phyloP scores from a whole-genome alignment of 2,797 vertebrate species.

The Urosaurus nigricauda region DNA sequence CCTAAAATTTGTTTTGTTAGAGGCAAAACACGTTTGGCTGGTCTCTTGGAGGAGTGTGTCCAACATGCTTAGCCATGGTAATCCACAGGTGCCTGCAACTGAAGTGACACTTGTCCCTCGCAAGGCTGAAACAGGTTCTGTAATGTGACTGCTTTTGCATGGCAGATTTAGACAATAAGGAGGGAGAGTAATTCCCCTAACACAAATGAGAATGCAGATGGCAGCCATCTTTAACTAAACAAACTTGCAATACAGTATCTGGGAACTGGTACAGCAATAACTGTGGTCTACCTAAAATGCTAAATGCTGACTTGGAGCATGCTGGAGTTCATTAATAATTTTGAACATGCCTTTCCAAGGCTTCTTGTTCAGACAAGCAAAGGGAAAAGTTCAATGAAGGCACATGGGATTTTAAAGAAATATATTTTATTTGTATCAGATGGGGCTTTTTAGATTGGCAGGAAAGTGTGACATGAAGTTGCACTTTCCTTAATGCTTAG shows the following conservation, averaged over 20 bases:
- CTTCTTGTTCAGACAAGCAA: neutral
- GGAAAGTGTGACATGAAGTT: too few relatives aligned
- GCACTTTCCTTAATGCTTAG: too few relatives aligned
- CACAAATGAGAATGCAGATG: neutral
- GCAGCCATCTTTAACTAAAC: neutral
- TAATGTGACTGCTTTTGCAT: neutral
- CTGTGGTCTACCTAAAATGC: neutral
- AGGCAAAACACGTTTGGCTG: conserved; percentile 5
- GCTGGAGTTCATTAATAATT: neutral
- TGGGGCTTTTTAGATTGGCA: too few relatives aligned
- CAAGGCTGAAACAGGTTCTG: conserved; percentile 13
- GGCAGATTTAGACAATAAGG: neutral
- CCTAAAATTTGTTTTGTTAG: neutral
- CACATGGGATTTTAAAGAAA: neutral
- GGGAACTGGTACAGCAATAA: neutral
- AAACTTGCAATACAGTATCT: neutral
- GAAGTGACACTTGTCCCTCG: neutral
- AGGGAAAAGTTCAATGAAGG: neutral
- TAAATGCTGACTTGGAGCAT: neutral
- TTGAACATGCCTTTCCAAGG: neutral
- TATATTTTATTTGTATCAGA: neutral
- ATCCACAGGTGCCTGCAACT: neutral
- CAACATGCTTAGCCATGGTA: neutral
- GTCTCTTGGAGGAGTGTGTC: conserved; percentile 3
- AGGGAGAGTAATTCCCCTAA: neutral